Evolutionary conservation across 1,140 invertebrate genomes (phyloP).

Genomic region (Kradibia gibbosae): DNA sequence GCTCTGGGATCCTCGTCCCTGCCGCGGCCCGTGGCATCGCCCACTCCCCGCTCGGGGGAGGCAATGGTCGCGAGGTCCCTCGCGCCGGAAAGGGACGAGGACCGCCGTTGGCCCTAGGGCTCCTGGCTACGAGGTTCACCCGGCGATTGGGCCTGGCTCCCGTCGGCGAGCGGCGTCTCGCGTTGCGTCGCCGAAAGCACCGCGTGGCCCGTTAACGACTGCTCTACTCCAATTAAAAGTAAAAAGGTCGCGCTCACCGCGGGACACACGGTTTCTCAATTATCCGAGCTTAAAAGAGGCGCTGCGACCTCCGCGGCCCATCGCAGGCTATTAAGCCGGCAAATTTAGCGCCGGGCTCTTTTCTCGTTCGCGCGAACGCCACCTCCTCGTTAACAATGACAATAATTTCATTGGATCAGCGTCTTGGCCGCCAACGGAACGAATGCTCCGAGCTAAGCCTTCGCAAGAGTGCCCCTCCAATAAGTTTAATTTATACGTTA

Average conservation of each 20-base stretch:
- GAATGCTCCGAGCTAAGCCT: neutral
- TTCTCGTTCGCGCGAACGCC: neutral
- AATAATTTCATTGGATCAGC: neutral
- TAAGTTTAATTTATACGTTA: neutral
- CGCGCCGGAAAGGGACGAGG: no score
- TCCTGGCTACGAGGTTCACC: no score
- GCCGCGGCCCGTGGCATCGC: neutral
- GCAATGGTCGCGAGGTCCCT: no score
- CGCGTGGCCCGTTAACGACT: neutral
- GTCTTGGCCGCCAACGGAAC: neutral
- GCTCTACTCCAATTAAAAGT: neutral
- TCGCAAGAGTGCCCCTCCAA: neutral
- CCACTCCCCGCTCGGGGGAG: neutral
- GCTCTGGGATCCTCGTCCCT: no score
- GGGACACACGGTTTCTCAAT: neutral
- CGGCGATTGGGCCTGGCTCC: no score
- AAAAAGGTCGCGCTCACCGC: neutral
- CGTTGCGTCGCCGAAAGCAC: no score
- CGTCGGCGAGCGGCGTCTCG: no score
- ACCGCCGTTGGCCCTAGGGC: no score
- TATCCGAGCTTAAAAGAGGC: neutral
- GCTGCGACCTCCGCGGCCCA: neutral
- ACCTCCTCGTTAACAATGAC: neutral
- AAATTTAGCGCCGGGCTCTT: neutral
- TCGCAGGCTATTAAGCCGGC: neutral